Conservation (phyloP, 2,888 invertebrate species). For the Drosophila anomelani region DNA sequence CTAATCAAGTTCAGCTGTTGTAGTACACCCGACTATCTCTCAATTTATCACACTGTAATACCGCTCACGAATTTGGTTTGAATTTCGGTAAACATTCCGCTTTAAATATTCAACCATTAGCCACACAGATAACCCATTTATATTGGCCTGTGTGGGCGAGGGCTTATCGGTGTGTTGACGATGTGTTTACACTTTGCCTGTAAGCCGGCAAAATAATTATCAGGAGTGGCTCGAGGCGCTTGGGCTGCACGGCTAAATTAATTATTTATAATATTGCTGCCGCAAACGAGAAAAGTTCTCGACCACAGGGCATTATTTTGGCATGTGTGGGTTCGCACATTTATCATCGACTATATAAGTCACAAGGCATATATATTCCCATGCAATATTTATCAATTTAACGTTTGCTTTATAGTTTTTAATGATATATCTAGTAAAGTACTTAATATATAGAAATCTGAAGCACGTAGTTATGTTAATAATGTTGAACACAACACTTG, state of each 20-base stretch:
- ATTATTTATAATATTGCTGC: constrained; percentile 52
- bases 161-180: constrained; percentile 13
- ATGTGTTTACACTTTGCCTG: constrained; percentile 32
- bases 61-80: constrained; percentile 1
- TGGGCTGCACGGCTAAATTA: constrained; percentile 35
- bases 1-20: neutral
- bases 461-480: constrained; percentile 33
- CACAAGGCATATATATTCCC: neutral
- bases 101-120: constrained; percentile 6
- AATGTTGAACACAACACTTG: constrained; percentile 47
- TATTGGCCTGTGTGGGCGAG: neutral
- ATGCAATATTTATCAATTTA: neutral
- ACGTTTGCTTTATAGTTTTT: neutral
- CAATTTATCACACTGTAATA: neutral
- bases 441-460: neutral
- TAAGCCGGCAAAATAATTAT: constrained; percentile 41
- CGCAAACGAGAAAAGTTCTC: constrained; percentile 31
- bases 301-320: constrained; percentile 29
- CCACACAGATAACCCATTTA: constrained; percentile 20
- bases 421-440: neutral
- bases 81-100: neutral
- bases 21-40: neutral
- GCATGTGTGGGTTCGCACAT: constrained; percentile 21
- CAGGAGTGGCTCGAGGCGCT: constrained; percentile 30
- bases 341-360: constrained; percentile 5